Evolutionary conservation across 2,888 invertebrate species (phyloP).

Genomic region (Oegoconia quadripuncta): DNA sequence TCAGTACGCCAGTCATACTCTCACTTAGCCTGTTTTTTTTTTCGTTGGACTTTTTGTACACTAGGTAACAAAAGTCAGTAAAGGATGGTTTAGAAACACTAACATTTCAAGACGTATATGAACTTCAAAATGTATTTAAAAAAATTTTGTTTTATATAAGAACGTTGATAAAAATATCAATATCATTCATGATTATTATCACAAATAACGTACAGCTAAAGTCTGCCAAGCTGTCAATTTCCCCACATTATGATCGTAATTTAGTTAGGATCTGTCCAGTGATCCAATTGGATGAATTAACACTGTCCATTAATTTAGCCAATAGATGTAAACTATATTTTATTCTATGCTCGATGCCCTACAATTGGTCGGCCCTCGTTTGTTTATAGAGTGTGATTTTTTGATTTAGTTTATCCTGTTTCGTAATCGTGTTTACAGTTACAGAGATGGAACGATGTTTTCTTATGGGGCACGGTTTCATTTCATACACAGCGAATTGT

Average conservation of each 20-base stretch:
- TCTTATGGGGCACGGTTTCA: constrained; percentile 12
- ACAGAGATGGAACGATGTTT: constrained; percentile 14
- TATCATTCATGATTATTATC: not conserved
- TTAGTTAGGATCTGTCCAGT: too few species aligned
- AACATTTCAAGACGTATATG: not conserved
- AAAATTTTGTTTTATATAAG: too few species aligned
- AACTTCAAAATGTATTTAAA: too few species aligned
- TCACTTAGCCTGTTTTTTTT: too few species aligned
- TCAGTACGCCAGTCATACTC: too few species aligned
- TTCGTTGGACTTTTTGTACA: too few species aligned
- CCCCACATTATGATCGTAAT: not conserved
- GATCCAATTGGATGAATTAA: not conserved
- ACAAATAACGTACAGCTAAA: not conserved
- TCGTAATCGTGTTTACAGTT: constrained; percentile 16
- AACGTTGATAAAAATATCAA: too few species aligned
- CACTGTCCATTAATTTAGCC: not conserved
- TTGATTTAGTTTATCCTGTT: too few species aligned
- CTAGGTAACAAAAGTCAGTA: too few species aligned
- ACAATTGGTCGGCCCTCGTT: too few species aligned
- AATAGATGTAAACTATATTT: not conserved
- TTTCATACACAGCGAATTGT: too few species aligned
- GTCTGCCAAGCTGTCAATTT: constrained; percentile 14
- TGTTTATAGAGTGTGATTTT: too few species aligned
- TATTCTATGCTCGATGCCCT: not conserved
- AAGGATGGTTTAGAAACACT: not conserved